Evolutionary conservation across 2,797 vertebrate genomes (phyloP).

Genomic region (Hoplostethus mediterraneus): DNA sequence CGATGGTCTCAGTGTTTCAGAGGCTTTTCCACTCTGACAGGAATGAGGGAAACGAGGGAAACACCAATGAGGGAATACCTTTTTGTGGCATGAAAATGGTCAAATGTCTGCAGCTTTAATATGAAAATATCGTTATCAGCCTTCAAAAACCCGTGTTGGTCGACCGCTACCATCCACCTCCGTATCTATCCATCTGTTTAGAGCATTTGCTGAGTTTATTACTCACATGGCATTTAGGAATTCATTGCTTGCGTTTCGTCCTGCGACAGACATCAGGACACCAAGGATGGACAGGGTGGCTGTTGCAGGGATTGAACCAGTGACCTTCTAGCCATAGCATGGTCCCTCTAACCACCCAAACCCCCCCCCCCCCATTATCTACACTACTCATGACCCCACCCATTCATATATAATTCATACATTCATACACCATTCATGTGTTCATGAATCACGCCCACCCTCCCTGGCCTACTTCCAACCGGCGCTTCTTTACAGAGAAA

Average conservation of each 20-base stretch:
- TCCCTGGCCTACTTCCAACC: conserved; percentile 11
- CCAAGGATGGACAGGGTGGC: not conserved
- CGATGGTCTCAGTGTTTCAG: too few relatives aligned
- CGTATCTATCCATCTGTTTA: not conserved
- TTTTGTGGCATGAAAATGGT: too few relatives aligned
- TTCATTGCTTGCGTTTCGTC: too few relatives aligned
- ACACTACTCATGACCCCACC: not conserved
- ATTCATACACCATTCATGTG: conserved; percentile 23
- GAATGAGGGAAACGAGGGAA: too few relatives aligned
- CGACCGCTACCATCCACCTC: not conserved
- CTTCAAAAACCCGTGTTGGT: too few relatives aligned
- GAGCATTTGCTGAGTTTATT: too few relatives aligned
- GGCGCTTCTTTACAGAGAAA: not conserved
- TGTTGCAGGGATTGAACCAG: not conserved
- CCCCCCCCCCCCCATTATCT: not conserved
- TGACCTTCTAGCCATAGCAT: not conserved
- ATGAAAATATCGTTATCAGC: too few relatives aligned
- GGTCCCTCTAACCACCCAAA: not conserved
- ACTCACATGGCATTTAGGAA: too few relatives aligned
- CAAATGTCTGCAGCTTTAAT: too few relatives aligned
- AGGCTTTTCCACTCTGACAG: too few relatives aligned
- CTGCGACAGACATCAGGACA: too few relatives aligned
- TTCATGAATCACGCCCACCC: not conserved
- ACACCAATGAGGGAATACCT: too few relatives aligned
- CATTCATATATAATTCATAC: conserved; percentile 31